These are phyloP conservation scores for Drosophila sucinea DNA, from an alignment of 1,140 invertebrate genomes.

Conservation along the genomic window DNA sequence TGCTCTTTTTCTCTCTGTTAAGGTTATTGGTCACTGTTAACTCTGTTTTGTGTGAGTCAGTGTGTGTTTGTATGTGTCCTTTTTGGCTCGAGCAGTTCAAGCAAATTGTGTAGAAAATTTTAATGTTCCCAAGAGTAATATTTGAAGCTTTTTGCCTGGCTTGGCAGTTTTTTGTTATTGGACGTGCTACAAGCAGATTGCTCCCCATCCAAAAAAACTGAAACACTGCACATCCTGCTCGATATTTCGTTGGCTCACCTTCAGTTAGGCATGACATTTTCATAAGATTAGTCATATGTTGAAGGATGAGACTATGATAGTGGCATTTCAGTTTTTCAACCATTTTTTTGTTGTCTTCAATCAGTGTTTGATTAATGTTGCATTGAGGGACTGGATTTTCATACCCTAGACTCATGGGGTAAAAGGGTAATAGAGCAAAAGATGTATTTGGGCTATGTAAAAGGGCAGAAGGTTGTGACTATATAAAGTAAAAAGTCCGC, in stretches of 20 bases:
- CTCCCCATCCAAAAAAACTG: not conserved
- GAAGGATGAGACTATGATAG: not conserved
- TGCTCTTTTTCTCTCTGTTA: slow-evolving; percentile 20
- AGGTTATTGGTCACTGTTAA: slow-evolving; percentile 46
- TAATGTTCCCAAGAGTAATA: slow-evolving; percentile 67
- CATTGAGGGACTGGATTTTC: not conserved
- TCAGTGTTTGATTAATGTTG: slow-evolving; percentile 40
- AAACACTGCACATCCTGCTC: not conserved
- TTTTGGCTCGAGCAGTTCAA: slow-evolving; percentile 31
- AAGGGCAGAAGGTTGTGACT: no score
- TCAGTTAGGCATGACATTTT: not conserved
- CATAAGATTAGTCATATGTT: slow-evolving; percentile 1
- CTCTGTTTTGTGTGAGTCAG: not conserved
- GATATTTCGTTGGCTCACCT: not conserved
- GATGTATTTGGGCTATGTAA: not conserved
- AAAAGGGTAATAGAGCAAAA: not conserved
- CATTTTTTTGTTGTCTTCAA: slow-evolving; percentile 17
- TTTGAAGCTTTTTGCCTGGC: slow-evolving; percentile 46
- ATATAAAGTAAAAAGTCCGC: no score
- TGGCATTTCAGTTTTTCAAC: not conserved
- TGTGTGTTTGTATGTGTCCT: slow-evolving; percentile 9
- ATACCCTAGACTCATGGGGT: not conserved
- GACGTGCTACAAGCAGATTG: slow-evolving; percentile 8
- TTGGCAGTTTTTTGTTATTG: slow-evolving; percentile 17
- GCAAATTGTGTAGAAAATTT: slow-evolving; percentile 76